These are phyloP conservation scores for Brachyhypopomus gauderio DNA, from an alignment of 2,113 vertebrate species.

Conservation along the genomic window DNA sequence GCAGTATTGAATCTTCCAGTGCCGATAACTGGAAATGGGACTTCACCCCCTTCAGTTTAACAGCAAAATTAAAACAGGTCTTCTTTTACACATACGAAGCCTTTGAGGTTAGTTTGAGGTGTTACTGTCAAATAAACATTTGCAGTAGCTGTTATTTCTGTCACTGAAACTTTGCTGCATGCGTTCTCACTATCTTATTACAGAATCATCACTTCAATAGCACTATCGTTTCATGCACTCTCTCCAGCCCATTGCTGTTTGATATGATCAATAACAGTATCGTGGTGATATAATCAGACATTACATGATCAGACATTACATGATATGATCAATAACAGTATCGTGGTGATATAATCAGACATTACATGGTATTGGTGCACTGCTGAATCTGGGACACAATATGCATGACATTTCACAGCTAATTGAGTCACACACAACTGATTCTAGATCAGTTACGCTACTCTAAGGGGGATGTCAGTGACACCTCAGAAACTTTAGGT, in stretches of 20 bases:
- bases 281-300: neutral
- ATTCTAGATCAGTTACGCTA: neutral
- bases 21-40: neutral
- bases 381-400: neutral
- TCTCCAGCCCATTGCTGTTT: neutral
- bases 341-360: neutral
- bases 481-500: constrained; percentile 25
- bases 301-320: too few relatives aligned
- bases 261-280: neutral
- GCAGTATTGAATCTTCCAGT: neutral
- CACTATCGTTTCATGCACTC: neutral
- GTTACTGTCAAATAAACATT: neutral
- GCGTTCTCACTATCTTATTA: constrained; percentile 11
- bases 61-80: neutral
- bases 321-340: neutral
- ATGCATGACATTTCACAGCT: too few relatives aligned
- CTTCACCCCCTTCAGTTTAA: too few relatives aligned
- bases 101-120: neutral
- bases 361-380: too few relatives aligned
- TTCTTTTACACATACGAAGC: too few relatives aligned
- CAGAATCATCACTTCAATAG: neutral
- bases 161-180: constrained; percentile 6
- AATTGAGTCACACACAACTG: neutral
- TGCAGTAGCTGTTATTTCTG: neutral
- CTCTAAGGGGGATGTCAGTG: neutral